Conservation (phyloP, 2,113 vertebrate species). For the Rousettus leschenaultii region DNA sequence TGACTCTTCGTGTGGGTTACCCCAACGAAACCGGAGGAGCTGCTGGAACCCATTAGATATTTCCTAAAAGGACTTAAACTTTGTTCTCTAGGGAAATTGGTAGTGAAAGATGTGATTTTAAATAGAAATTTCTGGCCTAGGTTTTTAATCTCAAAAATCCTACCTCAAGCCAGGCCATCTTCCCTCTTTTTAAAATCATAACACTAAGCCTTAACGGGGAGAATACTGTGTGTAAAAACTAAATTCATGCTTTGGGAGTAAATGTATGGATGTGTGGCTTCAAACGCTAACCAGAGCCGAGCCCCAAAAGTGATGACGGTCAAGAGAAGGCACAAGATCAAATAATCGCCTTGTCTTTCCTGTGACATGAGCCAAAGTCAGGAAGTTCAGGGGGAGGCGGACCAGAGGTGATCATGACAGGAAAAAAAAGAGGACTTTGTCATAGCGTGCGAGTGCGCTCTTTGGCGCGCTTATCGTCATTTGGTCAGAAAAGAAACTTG, state of each 20-base stretch:
- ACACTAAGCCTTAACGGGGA: neutral
- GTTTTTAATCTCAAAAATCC: conserved; percentile 1
- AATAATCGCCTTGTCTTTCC: neutral
- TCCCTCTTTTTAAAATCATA: neutral
- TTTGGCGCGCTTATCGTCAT: too few species aligned
- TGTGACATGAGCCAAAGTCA: neutral
- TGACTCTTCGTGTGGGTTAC: neutral
- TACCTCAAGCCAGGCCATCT: neutral
- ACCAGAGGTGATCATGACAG: neutral
- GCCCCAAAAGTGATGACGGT: accelerated
- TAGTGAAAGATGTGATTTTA: conserved; percentile 34
- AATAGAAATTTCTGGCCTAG: neutral
- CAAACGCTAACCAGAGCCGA: neutral
- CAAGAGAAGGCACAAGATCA: accelerated
- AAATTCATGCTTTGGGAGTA: neutral
- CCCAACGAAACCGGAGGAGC: neutral
- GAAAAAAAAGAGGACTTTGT: neutral
- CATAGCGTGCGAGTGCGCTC: neutral
- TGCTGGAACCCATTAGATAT: neutral
- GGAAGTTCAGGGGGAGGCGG: neutral
- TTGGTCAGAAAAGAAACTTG: neutral
- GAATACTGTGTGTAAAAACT: neutral
- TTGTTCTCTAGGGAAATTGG: neutral
- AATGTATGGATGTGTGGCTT: neutral
- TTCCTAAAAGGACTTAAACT: neutral